Percentiles rank a stretch among this genome's conserved stretches.
Evolutionary conservation across 2,797 vertebrate species (phyloP).

Genomic region (Tragopan temminckii): DNA sequence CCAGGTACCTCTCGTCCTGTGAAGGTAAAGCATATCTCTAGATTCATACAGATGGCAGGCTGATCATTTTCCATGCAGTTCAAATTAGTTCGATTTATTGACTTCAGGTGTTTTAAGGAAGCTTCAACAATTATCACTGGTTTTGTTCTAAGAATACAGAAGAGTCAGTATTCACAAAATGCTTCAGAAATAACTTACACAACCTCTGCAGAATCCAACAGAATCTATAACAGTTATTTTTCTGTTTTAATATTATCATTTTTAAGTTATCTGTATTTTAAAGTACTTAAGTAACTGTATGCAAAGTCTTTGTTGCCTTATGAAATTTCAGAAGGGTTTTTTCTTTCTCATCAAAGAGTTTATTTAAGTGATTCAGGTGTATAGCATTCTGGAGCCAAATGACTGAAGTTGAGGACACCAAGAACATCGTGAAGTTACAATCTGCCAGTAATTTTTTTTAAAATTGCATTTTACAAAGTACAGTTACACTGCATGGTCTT

Average conservation of each 20-base stretch:
- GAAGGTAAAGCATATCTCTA: slow-evolving; percentile 90
- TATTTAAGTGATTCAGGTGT: slow-evolving; percentile 4
- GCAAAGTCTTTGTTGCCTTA: not conserved
- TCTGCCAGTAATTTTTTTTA: not conserved
- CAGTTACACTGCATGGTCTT: slow-evolving; percentile 23
- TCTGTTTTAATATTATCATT: not conserved
- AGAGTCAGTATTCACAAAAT: slow-evolving; percentile 13
- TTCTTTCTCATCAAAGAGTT: not conserved
- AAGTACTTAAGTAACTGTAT: not conserved
- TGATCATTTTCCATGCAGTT: slow-evolving; percentile 86
- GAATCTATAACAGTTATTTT: not conserved
- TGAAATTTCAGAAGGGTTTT: not conserved
- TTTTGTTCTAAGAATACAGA: slow-evolving; percentile 86
- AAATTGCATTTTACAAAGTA: slow-evolving; percentile 15
- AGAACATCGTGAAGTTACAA: slow-evolving; percentile 13
- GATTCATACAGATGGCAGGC: slow-evolving; percentile 86
- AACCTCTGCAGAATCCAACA: not conserved
- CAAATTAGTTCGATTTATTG: slow-evolving; percentile 85
- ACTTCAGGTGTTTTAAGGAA: slow-evolving; percentile 84
- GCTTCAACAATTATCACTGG: slow-evolving; percentile 91
- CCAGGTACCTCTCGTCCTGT: slow-evolving; percentile 86
- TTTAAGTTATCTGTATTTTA: not conserved
- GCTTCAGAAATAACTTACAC: not conserved
- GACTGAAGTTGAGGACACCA: slow-evolving; percentile 16
- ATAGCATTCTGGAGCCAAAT: not conserved